Percentiles rank a stretch among this genome's conserved stretches.
These are phyloP conservation scores for Yponomeuta malinellus DNA, from an alignment of 2,888 invertebrate genomes.

Conservation along the genomic window DNA sequence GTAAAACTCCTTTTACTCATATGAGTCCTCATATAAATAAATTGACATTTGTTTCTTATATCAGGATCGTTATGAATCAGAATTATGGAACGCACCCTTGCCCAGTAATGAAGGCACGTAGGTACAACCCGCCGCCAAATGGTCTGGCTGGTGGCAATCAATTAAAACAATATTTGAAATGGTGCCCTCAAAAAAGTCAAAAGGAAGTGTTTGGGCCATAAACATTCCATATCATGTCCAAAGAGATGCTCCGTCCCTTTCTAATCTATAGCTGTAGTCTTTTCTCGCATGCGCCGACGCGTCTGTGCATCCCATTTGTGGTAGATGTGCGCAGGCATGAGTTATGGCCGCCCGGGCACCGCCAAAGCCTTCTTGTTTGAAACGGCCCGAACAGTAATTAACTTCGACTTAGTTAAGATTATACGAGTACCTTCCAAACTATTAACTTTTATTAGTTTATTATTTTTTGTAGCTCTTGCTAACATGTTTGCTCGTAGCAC, in stretches of 20 bases:
- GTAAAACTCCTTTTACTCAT: too few relatives aligned
- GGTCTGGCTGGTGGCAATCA: constrained; percentile 70
- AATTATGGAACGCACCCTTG: constrained; percentile 32
- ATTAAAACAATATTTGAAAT: constrained; percentile 76
- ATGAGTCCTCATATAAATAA: too few relatives aligned
- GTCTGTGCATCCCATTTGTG: constrained; percentile 57
- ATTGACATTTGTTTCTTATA: background rate
- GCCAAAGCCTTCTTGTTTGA: constrained; percentile 68
- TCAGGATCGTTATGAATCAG: constrained; percentile 43
- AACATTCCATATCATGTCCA: constrained; percentile 60
- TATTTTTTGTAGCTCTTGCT: constrained; percentile 20
- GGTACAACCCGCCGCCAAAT: constrained; percentile 55
- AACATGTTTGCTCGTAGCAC: constrained; percentile 30
- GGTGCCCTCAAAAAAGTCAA: constrained; percentile 64
- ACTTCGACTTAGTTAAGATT: constrained; percentile 66
- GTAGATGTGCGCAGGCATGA: constrained; percentile 57
- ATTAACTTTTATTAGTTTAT: background rate
- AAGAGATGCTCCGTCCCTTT: constrained; percentile 29
- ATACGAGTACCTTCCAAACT: constrained; percentile 30
- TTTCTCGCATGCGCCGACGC: constrained; percentile 56
- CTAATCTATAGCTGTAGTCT: constrained; percentile 34
- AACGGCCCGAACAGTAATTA: constrained; percentile 64
- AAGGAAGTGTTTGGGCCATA: constrained; percentile 63
- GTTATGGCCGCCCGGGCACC: constrained; percentile 61
- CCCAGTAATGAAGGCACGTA: constrained; percentile 53